phyloP scores from a whole-genome alignment of 2,888 invertebrate species.

The Apotomis capreana region DNA sequence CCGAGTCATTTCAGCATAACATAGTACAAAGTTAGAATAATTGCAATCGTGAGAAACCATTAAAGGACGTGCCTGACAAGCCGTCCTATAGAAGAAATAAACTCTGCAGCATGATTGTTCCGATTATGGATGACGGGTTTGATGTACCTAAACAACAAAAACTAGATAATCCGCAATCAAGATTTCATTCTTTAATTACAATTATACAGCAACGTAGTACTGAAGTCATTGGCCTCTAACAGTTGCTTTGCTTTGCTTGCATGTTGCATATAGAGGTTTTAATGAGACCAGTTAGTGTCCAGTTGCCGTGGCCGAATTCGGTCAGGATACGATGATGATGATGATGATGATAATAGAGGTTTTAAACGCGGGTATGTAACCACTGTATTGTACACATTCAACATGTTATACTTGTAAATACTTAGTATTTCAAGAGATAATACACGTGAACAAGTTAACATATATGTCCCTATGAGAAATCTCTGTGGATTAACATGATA shows the following conservation, averaged over 20 bases:
- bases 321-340: no score
- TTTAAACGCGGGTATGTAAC: no score
- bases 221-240: slow-evolving; percentile 13
- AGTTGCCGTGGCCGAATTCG: no score
- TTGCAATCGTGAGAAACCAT: slow-evolving; percentile 31
- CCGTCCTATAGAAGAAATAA: slow-evolving; percentile 31
- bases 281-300: no score
- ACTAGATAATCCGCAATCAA: slow-evolving; percentile 25
- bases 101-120: slow-evolving; percentile 35
- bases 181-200: slow-evolving; percentile 32
- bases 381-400: no score
- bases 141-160: slow-evolving; percentile 21
- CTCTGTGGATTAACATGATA: no score
- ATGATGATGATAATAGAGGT: no score
- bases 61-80: slow-evolving; percentile 36
- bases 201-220: not conserved
- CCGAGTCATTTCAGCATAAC: slow-evolving; percentile 11
- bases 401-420: no score
- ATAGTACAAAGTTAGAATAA: slow-evolving; percentile 27
- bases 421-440: no score
- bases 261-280: no score
- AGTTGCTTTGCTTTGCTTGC: not conserved
- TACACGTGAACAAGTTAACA: no score
- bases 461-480: no score
- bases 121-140: slow-evolving; percentile 31